Base-by-base conservation (phyloP, 2,113 vertebrate species). In the Grallaria varia region DNA sequence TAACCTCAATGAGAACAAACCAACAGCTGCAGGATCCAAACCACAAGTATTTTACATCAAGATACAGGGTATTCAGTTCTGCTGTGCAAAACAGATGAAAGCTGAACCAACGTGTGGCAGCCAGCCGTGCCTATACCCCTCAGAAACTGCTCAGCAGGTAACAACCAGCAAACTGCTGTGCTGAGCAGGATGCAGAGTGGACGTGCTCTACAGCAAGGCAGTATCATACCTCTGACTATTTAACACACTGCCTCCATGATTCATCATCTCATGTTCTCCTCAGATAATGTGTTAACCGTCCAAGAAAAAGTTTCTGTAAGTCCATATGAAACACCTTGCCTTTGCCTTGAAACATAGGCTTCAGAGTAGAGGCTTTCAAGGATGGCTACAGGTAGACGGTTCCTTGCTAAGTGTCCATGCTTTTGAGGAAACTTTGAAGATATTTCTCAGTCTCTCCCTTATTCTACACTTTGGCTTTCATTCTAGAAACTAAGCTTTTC, bases 41-140 rank as follows among this genome's bases (percentile, higher is more conserved):
- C 56, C 31, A 44, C 6, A 28, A 8, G 2, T 8, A 0, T n/a
- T 52, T 0, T 0, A 19, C 52, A 44, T 52, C 40, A n/a, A 45
- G 24, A 45, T 25, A 49, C 9, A 18, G 21, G 8, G 8, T 49
- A 25, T 14, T 40, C 58, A 60, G 17, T 8, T 35, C 12, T 90
- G 76, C 49, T 35, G 6, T 49, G 24, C 4, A 35, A 84, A 77
- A 50, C 22, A 71, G 28, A 30, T 5, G 69, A 42, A 49, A 40
- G 12, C 4, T 64, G 52, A 19, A 59, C 22, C 52, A 68, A 56
- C 6, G 13, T 6, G 47, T 78, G 30, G 35, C 33, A 87, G 66
- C 9, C n/a, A 56, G 15, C 60, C 78, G n/a, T 84, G 52, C 27
- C 30, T 4, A 0, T 40, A 24, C 4, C 30, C 12, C 28, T 37